Evolutionary conservation across 2,888 invertebrate genomes (phyloP).

Genomic region (Chrysomela aeneicollis): DNA sequence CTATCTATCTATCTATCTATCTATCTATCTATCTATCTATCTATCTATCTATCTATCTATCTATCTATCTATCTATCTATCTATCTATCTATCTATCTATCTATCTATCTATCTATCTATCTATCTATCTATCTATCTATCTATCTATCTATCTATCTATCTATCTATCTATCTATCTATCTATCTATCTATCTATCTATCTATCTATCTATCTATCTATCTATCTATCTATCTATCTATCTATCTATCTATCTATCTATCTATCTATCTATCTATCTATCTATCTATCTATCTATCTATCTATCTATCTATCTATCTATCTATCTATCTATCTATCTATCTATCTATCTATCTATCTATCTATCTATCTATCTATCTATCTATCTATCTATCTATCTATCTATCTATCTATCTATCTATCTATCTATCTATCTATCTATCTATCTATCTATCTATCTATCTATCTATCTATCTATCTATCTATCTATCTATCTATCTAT

Average conservation of each 20-base stretch:
- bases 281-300: background rate
- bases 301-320: background rate
- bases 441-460: no score
- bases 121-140: background rate
- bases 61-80: background rate
- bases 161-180: background rate
- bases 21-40: slow-evolving; percentile 2
- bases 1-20: slow-evolving; percentile 5
- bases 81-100: background rate
- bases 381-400: background rate
- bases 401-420: background rate
- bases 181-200: background rate
- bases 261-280: background rate
- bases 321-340: background rate
- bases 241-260: background rate
- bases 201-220: background rate
- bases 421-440: background rate
- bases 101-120: background rate
- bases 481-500: no score
- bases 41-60: slow-evolving; percentile 1
- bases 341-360: background rate
- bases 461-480: no score
- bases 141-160: background rate
- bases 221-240: background rate
- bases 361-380: background rate